Evolutionary conservation across 2,113 vertebrate species (phyloP).

Genomic region (Pantherophis guttatus): DNA sequence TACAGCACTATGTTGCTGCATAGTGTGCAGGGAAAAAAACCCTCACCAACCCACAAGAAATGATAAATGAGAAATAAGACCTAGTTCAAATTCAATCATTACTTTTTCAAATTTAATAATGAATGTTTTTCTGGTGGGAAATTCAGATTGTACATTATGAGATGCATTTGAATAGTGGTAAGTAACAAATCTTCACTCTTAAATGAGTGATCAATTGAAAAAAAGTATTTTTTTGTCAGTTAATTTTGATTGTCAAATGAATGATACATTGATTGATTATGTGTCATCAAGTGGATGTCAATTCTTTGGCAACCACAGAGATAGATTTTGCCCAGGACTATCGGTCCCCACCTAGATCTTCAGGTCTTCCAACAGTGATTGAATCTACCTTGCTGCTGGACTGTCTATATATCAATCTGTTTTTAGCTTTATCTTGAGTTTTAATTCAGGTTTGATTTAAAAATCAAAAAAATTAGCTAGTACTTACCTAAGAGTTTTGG

Average conservation of each 20-base stretch:
- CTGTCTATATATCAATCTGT: not conserved
- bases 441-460: not conserved
- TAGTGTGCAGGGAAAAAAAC: not conserved
- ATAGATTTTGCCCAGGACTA: not conserved
- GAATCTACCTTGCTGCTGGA: not conserved
- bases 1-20: not conserved
- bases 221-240: not conserved
- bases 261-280: not conserved
- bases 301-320: not conserved
- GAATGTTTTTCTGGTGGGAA: not conserved
- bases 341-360: not conserved
- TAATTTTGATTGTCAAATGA: not conserved
- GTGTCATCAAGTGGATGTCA: not conserved
- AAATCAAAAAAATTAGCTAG: too few species aligned
- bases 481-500: conserved; percentile 67
- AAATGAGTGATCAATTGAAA: not conserved
- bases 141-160: not conserved
- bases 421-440: not conserved
- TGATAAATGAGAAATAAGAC: not conserved
- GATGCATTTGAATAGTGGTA: not conserved
- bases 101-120: not conserved
- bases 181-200: not conserved
- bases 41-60: not conserved
- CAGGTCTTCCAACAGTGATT: not conserved
- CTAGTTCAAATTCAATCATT: not conserved